Evolutionary conservation across 2,797 vertebrate genomes (phyloP).

Genomic region (Sebastes alutus): DNA sequence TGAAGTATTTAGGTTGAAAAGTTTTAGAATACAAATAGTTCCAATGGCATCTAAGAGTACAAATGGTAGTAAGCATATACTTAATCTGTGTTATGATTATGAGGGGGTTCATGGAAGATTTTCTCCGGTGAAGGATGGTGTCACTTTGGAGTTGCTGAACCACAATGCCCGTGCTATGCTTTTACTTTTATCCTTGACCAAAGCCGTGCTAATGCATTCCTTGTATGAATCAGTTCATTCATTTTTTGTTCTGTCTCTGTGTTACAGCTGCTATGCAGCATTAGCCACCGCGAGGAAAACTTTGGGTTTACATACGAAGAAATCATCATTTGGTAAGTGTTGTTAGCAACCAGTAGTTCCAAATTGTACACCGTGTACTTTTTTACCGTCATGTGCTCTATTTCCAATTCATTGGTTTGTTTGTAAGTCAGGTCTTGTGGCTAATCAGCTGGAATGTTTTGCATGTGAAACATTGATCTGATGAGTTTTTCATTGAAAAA

Average conservation of each 20-base stretch:
- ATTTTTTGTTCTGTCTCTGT: conserved; percentile 14
- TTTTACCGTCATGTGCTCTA: background rate
- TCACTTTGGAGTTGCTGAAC: background rate
- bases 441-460: background rate
- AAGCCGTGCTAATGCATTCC: background rate
- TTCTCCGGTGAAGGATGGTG: too few species aligned
- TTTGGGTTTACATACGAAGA: conserved; percentile 97
- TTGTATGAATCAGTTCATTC: background rate
- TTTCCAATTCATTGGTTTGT: background rate
- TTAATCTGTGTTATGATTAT: too few species aligned
- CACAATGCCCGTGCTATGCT: background rate
- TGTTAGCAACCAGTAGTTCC: background rate
- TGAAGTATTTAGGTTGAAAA: too few species aligned
- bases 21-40: too few species aligned
- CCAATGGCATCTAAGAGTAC: too few species aligned
- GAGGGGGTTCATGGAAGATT: too few species aligned
- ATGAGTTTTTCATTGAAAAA: background rate
- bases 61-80: too few species aligned
- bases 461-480: background rate
- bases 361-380: background rate
- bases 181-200: background rate
- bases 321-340: conserved; percentile 97
- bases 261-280: conserved; percentile 93
- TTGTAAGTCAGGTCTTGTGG: background rate
- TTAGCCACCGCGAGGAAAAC: conserved; percentile 93